These are phyloP conservation scores for Climacteris rufus DNA, from an alignment of 2,113 vertebrate genomes.

Conservation along the genomic window DNA sequence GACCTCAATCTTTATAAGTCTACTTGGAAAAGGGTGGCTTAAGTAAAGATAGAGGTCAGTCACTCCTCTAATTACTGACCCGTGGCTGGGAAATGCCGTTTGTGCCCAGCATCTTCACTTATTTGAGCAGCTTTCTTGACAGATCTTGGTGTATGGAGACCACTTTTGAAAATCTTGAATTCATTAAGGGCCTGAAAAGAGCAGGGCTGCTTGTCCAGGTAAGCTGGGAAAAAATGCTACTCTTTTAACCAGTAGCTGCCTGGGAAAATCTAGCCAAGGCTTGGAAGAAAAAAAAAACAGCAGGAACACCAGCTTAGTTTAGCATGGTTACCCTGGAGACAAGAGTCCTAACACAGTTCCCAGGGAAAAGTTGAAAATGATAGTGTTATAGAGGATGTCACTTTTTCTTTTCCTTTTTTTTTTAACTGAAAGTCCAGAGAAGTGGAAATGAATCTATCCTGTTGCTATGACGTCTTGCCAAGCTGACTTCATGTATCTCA, in stretches of 20 bases:
- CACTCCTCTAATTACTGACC: background rate
- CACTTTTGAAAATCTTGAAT: background rate
- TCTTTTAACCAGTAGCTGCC: conserved; percentile 5
- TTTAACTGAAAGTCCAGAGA: background rate
- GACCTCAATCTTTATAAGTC: background rate
- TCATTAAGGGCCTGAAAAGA: background rate
- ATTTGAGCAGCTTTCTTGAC: background rate
- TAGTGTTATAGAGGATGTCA: background rate
- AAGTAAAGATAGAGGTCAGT: background rate
- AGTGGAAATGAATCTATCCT: background rate
- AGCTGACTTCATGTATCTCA: background rate
- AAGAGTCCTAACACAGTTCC: background rate
- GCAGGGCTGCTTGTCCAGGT: background rate
- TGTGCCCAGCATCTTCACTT: background rate
- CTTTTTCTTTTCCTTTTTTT: background rate
- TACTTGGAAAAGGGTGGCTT: background rate
- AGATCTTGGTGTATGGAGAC: background rate
- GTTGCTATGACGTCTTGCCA: background rate
- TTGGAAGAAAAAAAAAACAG: background rate
- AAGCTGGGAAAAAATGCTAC: background rate
- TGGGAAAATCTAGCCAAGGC: background rate
- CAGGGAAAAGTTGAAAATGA: background rate
- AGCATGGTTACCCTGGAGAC: background rate
- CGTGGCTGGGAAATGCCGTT: background rate
- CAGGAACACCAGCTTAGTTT: background rate